Base-by-base conservation (phyloP, 2,113 vertebrate genomes). In the Trachemys scripta region DNA sequence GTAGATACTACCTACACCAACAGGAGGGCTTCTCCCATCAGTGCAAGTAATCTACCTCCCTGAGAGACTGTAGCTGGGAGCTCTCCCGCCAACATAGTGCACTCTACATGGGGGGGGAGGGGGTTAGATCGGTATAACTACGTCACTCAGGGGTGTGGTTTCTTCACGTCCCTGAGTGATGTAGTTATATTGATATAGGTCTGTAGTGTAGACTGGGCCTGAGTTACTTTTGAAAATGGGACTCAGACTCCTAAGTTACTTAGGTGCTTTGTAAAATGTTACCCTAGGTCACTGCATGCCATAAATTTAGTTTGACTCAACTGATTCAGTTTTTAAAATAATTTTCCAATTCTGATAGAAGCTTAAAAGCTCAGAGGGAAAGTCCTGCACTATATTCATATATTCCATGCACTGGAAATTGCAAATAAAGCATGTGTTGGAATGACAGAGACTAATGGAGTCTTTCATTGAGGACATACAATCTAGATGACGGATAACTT, bases 381-480 rank as follows among this genome's bases (percentile, higher is more conserved):
- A 80, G 42, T 8, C 49, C 49, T 87, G 38, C 65, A 13, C 17
- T 92, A 29, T 94, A 42, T 84, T 88, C 88, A 56, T 17, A 16
- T 94, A 79, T 90, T 92, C 94, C 59, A 88, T 57, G 42, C 89
- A 96, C 69, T 56, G 72, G 95, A 92, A 93, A 72, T 90, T 87
- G 57, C 86, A 96, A 95, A 93, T 78, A 65, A 92, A 92, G 89
- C 92, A 94, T 89, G 94, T 91, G 87, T 94, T 96, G 75, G 89
- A 94, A 96, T 91, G 93, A 93, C 95, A 96, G 89, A 97, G 95
- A 97, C 93, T 95, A 97, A 97, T 96, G 93, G 89, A 97, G 94
- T 89, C 92, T 97, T 93, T 97, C 93, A 54, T 1, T 92, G 75
- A 69, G 65, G 92, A 96, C 94, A 94, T 95, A 83, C 96, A 97